These are phyloP conservation scores for Campopleginae sp. DNA, from an alignment of 2,888 invertebrate genomes.

Conservation along the genomic window DNA sequence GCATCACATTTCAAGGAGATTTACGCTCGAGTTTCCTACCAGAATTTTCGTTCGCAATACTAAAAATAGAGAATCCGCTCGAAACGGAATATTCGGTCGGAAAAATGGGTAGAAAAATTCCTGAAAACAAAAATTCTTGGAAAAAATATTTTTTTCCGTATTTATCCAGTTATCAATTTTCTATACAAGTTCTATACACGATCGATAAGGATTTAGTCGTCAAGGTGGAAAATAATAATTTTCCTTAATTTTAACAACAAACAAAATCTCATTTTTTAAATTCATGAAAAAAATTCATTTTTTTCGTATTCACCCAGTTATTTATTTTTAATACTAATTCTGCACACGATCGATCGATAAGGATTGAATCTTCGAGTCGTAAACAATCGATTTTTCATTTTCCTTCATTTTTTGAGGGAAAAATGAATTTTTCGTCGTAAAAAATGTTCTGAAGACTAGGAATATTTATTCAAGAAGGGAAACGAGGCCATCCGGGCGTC, in stretches of 20 bases:
- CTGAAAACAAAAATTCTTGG: neutral
- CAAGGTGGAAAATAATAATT: no score
- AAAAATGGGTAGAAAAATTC: neutral
- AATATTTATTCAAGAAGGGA: neutral
- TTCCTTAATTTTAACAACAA: no score
- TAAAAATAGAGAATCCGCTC: neutral
- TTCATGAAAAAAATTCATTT: neutral
- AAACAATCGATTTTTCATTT: neutral
- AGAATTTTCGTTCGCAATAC: neutral
- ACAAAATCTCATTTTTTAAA: neutral
- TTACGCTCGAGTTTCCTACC: neutral
- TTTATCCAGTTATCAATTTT: neutral
- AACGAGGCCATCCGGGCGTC: neutral
- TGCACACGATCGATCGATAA: neutral
- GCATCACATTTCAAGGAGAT: neutral
- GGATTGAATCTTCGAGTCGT: neutral
- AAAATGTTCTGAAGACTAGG: neutral
- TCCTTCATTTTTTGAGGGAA: neutral
- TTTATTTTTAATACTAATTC: neutral
- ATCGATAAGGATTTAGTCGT: no score
- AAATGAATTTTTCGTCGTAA: neutral
- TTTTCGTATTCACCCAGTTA: neutral
- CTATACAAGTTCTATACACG: neutral
- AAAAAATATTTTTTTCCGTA: neutral
- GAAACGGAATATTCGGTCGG: neutral